Conservation (phyloP, 2,113 vertebrate species). For the Machaerirhynchus nigripectus region DNA sequence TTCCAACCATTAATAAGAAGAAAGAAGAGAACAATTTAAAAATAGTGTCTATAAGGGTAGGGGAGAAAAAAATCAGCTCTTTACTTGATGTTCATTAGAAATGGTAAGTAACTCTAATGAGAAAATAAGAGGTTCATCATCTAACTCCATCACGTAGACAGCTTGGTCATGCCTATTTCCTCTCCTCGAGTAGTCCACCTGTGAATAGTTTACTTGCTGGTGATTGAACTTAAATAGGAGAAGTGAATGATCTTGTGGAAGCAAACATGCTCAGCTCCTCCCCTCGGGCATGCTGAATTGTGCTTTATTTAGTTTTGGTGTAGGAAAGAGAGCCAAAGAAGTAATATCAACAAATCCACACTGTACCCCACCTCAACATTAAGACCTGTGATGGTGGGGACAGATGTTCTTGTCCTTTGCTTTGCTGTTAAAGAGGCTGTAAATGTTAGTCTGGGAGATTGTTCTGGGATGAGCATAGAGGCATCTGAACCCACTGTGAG, state of each 20-base stretch:
- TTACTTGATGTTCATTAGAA: neutral
- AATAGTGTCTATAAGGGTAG: neutral
- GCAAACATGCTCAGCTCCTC: neutral
- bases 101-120: neutral
- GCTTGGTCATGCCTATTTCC: neutral
- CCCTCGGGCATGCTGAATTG: neutral
- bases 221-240: neutral
- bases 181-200: rapidly evolving
- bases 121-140: neutral
- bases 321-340: neutral
- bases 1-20: neutral
- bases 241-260: neutral
- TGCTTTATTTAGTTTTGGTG: neutral
- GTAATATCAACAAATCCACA: neutral
- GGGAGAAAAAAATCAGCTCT: neutral
- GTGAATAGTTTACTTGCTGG: neutral
- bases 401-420: neutral
- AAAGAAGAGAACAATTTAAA: neutral
- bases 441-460: neutral
- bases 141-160: neutral
- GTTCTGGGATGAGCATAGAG: neutral
- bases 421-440: neutral
- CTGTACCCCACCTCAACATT: neutral
- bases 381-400: neutral
- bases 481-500: rapidly evolving